These are phyloP conservation scores for Spinus pinus DNA, from an alignment of 2,797 vertebrate species.

Conservation along the genomic window DNA sequence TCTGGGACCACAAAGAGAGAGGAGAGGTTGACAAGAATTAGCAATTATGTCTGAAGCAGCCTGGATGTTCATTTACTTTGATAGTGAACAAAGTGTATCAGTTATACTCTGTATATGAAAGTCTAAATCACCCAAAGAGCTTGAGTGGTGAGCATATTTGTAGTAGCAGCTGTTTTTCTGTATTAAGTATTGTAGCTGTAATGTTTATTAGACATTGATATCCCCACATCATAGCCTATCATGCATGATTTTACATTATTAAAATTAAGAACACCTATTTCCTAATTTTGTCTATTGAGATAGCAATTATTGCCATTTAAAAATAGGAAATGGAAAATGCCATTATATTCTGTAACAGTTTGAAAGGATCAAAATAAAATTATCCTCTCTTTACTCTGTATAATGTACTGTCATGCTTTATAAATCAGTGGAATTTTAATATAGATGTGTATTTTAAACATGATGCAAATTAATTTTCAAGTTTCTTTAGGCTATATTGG, in stretches of 20 bases:
- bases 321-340: background rate
- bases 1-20: background rate
- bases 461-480: background rate
- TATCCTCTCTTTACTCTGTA: fast-evolving
- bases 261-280: background rate
- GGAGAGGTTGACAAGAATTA: background rate
- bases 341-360: background rate
- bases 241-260: fast-evolving
- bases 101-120: background rate
- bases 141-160: background rate
- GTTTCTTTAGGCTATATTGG: background rate
- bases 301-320: background rate
- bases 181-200: background rate
- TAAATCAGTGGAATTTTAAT: background rate
- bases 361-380: background rate
- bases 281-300: background rate
- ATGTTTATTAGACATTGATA: background rate
- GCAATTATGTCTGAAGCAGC: background rate
- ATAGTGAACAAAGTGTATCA: background rate
- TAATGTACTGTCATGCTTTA: background rate
- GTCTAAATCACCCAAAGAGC: background rate
- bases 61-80: background rate
- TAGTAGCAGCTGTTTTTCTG: background rate
- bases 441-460: background rate
- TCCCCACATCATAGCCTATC: background rate